phyloP scores from a whole-genome alignment of 2,113 vertebrate species.

The Lichenostomus cassidix region DNA sequence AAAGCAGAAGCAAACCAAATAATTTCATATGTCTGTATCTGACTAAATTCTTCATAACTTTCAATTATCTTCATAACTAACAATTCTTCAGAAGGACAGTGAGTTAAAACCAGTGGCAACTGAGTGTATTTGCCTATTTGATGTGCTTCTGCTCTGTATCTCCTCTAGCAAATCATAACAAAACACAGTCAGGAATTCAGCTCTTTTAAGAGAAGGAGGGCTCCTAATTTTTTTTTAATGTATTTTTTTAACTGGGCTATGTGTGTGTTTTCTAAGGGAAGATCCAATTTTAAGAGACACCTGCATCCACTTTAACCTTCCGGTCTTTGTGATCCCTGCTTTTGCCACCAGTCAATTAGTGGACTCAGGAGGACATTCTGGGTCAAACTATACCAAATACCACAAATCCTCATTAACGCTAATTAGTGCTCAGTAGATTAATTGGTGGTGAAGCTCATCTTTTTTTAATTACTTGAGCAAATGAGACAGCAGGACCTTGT shows the following conservation, averaged over 20 bases:
- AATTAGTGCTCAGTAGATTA: constrained; percentile 75
- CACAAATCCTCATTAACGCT: constrained; percentile 72
- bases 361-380: constrained; percentile 34
- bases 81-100: not conserved
- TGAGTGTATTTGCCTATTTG: not conserved
- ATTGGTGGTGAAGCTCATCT: constrained; percentile 74
- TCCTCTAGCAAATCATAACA: not conserved
- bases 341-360: constrained; percentile 51
- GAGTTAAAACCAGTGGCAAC: not conserved
- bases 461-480: constrained; percentile 77
- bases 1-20: not conserved
- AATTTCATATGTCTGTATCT: not conserved
- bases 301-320: constrained; percentile 56
- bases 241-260: not conserved
- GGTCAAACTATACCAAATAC: constrained; percentile 64
- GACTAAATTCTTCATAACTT: not conserved
- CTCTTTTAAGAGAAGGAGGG: not conserved
- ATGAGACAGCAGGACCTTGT: constrained; percentile 55
- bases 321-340: not conserved
- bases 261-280: not conserved
- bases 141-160: not conserved
- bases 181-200: not conserved
- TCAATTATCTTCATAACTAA: too few species aligned
- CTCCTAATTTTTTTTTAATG: not conserved
- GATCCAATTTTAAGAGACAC: constrained; percentile 8